phyloP scores from a whole-genome alignment of 2,113 vertebrate species.

The Pelobates fuscus region DNA sequence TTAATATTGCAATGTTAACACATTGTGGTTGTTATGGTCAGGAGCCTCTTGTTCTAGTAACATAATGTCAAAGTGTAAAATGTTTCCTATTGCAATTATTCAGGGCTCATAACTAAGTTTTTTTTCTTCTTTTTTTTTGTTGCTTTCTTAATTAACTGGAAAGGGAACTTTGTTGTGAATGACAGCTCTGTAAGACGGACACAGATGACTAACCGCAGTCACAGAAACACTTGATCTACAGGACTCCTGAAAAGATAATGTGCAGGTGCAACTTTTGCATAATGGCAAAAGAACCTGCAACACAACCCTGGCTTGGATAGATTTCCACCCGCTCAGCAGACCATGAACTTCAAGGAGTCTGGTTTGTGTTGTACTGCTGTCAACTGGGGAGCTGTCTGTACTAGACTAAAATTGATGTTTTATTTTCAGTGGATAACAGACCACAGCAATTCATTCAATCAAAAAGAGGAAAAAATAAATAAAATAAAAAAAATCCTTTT shows the following conservation, averaged over 20 bases:
- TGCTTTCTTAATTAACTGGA: slow-evolving; percentile 72
- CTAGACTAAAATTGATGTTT: slow-evolving; percentile 9
- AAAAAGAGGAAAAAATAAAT: neutral
- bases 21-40: no score
- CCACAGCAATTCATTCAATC: neutral
- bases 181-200: slow-evolving; percentile 61
- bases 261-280: slow-evolving; percentile 59
- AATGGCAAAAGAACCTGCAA: slow-evolving; percentile 50
- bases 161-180: slow-evolving; percentile 64
- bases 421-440: slow-evolving; percentile 6
- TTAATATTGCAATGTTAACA: no score
- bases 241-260: slow-evolving; percentile 35
- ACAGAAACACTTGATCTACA: slow-evolving; percentile 58
- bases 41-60: no score
- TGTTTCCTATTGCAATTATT: slow-evolving; percentile 69
- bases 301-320: slow-evolving; percentile 3
- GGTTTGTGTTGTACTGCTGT: slow-evolving; percentile 13
- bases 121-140: slow-evolving; percentile 51
- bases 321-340: slow-evolving; percentile 39
- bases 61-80: slow-evolving; percentile 54
- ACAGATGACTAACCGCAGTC: slow-evolving; percentile 60
- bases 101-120: slow-evolving; percentile 64
- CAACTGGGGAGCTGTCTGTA: neutral
- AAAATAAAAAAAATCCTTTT: no score
- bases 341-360: slow-evolving; percentile 25